Evolutionary conservation across 2,113 vertebrate species (phyloP), one percentile per base, ranked within the genome.

Genomic region (Trichomycterus rosablanca): DNA sequence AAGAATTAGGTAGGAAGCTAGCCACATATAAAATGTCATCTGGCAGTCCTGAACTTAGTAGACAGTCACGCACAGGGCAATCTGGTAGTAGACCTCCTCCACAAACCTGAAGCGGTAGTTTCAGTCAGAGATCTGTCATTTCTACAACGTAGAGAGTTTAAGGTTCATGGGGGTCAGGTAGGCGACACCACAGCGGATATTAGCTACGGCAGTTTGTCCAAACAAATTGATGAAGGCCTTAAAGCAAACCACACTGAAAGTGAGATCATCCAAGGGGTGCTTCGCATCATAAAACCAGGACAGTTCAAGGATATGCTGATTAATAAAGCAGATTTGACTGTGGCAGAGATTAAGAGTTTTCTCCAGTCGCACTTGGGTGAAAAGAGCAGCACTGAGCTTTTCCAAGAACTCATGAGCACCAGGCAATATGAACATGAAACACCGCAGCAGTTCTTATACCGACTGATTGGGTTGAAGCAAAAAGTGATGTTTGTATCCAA

Each of bases 391-490:
- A 68, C 35, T 8, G 52, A 72, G 19, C 14, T 54, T 2, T 72
- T 72, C 1, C 52, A 69, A 20, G 70, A 68, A 15, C 39, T 72
- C 1, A 68, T 68, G 19, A 45, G 19, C 1, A 44, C 52, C 1
- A 61, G 44, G 24, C 59, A 72, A 9, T 12, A 59, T 9, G 53
- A 69, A 7, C 20, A 58, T 16, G 59, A 72, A 16, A 60, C 18
- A 3, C 70, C 43, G 1, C 42, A 67, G 24, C 32, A 69, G 28
- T 61, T 68, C 3, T 14, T 67, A 4, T 44, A 66, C 9, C 42
- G 63, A 12, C 3, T 74, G 19, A 74, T 66, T 14, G 67, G 71
- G 1, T 43, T 66, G 19, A 73, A 70, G 45, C 45, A 66, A 8
- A 55, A 35, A 15, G 32, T 66, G 4, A n/a, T 67, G 2, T 57